These are phyloP conservation scores for Pachymerium ferrugineum DNA, from an alignment of 2,888 invertebrate genomes.

Conservation along the genomic window DNA sequence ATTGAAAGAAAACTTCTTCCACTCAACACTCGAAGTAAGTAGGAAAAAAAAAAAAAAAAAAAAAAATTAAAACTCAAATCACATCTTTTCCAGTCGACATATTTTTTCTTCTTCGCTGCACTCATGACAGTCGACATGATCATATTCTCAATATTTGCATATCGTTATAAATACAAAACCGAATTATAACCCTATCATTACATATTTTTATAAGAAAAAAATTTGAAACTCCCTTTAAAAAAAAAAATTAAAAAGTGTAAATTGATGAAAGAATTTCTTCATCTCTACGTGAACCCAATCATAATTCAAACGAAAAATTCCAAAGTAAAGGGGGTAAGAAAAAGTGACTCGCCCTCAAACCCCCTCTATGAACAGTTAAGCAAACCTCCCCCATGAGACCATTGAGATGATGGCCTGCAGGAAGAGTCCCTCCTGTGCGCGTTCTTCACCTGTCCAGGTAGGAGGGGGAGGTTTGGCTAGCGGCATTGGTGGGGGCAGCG, in stretches of 20 bases:
- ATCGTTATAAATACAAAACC: constrained; percentile 41
- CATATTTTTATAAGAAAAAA: too few relatives aligned
- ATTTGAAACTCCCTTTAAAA: too few relatives aligned
- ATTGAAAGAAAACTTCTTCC: background rate
- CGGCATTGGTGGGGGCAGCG: constrained; percentile 8
- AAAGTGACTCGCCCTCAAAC: too few relatives aligned
- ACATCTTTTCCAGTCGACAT: constrained; percentile 60
- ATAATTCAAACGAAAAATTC: too few relatives aligned
- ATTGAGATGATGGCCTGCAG: too few relatives aligned
- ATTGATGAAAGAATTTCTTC: too few relatives aligned
- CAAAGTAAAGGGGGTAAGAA: too few relatives aligned
- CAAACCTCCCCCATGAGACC: too few relatives aligned
- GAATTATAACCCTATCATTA: too few relatives aligned
- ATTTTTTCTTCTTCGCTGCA: constrained; percentile 79
- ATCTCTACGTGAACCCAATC: too few relatives aligned
- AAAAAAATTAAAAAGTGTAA: too few relatives aligned
- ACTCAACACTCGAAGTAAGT: background rate
- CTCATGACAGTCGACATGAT: constrained; percentile 78
- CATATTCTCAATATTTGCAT: constrained; percentile 65
- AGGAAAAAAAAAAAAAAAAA: background rate
- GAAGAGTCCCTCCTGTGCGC: background rate
- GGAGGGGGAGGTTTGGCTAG: constrained; percentile 8
- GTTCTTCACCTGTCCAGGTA: background rate
- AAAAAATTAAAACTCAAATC: background rate
- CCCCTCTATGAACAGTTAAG: too few relatives aligned